These are phyloP conservation scores for Coryphaenoides rupestris DNA, from an alignment of 2,113 vertebrate genomes.

Conservation along the genomic window DNA sequence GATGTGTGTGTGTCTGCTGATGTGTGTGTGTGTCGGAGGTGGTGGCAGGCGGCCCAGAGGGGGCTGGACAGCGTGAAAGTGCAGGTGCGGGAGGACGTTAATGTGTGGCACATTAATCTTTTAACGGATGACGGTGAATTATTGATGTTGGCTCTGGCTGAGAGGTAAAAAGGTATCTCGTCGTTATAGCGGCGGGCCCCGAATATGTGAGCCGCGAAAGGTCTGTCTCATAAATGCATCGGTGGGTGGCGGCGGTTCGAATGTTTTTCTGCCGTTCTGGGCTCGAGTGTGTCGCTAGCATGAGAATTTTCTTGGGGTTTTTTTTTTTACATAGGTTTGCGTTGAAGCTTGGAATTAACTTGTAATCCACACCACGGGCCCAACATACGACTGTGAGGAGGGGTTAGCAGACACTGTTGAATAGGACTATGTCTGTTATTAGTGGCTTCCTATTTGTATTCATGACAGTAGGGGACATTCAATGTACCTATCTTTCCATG, in stretches of 20 bases:
- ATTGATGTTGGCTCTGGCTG: slow-evolving; percentile 75
- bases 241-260: slow-evolving; percentile 7
- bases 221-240: slow-evolving; percentile 39
- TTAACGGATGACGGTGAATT: slow-evolving; percentile 75
- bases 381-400: too few species aligned
- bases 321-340: neutral
- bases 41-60: slow-evolving; percentile 32
- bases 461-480: too few species aligned
- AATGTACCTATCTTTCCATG: too few species aligned
- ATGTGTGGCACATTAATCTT: slow-evolving; percentile 80
- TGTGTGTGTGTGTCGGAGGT: neutral
- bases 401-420: too few species aligned
- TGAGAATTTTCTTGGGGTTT: too few species aligned
- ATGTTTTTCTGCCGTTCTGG: too few species aligned
- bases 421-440: too few species aligned
- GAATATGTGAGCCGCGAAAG: slow-evolving; percentile 43
- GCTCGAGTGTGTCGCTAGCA: too few species aligned
- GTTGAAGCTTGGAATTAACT: too few species aligned
- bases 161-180: slow-evolving; percentile 79
- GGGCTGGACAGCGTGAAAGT: slow-evolving; percentile 71
- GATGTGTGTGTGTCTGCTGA: too few species aligned
- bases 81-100: slow-evolving; percentile 74
- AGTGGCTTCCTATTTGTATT: too few species aligned
- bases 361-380: too few species aligned
- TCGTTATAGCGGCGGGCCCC: slow-evolving; percentile 61